Conservation (phyloP, 2,888 invertebrate genomes). For the Scaptomyza tumidula region DNA sequence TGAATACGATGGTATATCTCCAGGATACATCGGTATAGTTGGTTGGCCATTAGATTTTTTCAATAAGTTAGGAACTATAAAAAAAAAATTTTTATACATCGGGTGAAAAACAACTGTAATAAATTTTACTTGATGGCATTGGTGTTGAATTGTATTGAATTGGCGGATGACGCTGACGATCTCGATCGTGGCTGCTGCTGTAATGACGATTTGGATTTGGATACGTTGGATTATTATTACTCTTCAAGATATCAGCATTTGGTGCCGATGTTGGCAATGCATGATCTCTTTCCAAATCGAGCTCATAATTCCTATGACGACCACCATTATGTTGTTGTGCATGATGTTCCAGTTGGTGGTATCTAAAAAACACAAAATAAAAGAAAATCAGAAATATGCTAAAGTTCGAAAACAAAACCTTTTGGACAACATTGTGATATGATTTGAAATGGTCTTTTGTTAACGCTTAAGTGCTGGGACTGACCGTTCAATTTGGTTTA, state of each 20-base stretch:
- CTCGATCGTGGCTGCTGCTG: constrained; percentile 76
- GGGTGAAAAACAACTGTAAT: constrained; percentile 11
- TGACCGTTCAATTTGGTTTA: too few species aligned
- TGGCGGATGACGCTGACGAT: constrained; percentile 81
- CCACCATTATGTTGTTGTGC: constrained; percentile 80
- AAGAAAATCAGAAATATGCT: neutral
- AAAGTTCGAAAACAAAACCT: too few species aligned
- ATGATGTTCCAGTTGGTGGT: constrained; percentile 82
- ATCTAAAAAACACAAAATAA: constrained; percentile 60
- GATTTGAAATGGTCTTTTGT: too few species aligned
- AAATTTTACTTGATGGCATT: constrained; percentile 79
- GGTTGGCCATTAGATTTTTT: constrained; percentile 86
- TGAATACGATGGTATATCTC: constrained; percentile 92
- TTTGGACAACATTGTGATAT: too few species aligned
- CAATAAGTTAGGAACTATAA: constrained; percentile 85
- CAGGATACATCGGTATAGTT: constrained; percentile 87
- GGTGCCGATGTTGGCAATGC: constrained; percentile 90
- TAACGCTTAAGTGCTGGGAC: too few species aligned
- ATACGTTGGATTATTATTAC: constrained; percentile 90
- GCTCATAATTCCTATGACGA: constrained; percentile 86
- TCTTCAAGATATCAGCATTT: constrained; percentile 91
- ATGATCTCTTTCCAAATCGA: constrained; percentile 90
- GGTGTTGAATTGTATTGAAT: constrained; percentile 82
- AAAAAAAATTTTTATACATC: constrained; percentile 14
- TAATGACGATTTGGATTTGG: constrained; percentile 89